phyloP scores from a whole-genome alignment of 2,797 vertebrate species.

The Pterois miles region DNA sequence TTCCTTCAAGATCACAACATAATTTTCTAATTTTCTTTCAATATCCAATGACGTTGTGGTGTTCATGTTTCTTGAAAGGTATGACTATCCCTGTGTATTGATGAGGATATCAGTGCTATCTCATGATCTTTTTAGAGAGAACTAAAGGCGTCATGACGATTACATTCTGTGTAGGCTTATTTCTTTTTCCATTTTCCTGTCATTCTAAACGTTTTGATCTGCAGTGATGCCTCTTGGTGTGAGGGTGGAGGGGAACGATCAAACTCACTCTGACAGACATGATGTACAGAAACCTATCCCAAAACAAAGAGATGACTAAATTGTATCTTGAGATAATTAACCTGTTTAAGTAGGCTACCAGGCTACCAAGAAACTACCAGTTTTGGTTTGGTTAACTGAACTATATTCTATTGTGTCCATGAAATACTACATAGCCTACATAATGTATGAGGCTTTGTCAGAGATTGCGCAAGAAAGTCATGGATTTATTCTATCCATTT shows the following conservation, averaged over 20 bases:
- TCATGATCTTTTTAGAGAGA: neutral
- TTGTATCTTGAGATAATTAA: neutral
- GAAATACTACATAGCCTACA: neutral
- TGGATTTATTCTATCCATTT: neutral
- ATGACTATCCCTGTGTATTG: neutral
- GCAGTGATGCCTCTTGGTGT: neutral
- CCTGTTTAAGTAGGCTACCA: neutral
- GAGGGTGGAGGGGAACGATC: neutral
- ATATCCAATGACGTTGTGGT: neutral
- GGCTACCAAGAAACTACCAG: neutral
- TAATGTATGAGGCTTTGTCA: neutral
- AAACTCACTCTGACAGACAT: neutral
- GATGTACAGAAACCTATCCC: neutral
- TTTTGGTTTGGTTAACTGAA: neutral
- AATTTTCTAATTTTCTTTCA: neutral
- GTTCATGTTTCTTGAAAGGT: neutral
- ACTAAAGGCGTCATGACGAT: neutral
- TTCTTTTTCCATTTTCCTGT: constrained; percentile 30
- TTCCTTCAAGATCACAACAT: neutral
- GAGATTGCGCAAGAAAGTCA: neutral
- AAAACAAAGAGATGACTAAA: neutral
- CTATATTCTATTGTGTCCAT: neutral
- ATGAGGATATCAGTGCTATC: neutral
- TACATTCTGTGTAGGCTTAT: constrained; percentile 24
- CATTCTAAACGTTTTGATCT: neutral